Percentiles rank a stretch among this genome's conserved stretches.
Conservation (phyloP, 2,797 vertebrate species). For the Rhynchotus rufescens region DNA sequence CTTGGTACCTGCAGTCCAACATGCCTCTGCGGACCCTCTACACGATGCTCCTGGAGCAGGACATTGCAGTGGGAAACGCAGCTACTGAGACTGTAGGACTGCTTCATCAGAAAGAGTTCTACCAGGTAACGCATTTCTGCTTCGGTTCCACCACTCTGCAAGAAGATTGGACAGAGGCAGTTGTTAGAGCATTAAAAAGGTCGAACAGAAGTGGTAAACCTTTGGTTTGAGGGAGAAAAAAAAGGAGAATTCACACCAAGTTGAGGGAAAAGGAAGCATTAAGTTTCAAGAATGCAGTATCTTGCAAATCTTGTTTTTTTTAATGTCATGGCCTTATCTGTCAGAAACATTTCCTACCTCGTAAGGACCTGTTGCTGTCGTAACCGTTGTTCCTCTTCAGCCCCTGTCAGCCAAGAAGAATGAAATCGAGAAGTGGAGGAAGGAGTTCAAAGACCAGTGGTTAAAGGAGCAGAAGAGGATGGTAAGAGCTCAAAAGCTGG, state of each 20-base stretch:
- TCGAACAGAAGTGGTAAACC: too few species aligned
- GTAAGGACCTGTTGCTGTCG: rapidly evolving
- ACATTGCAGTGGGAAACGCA: conserved; percentile 81
- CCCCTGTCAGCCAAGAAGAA: conserved; percentile 89
- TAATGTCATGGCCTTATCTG: rapidly evolving
- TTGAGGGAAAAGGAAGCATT: not conserved
- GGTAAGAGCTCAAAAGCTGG: conserved; percentile 77
- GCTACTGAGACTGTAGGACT: conserved; percentile 80
- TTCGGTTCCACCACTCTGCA: rapidly evolving
- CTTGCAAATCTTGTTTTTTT: too few species aligned
- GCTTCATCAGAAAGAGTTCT: conserved; percentile 87
- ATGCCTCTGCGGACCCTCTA: conserved; percentile 92
- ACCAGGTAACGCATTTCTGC: conserved; percentile 80
- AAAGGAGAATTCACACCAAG: rapidly evolving
- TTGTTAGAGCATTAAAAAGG: not conserved
- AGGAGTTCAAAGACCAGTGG: conserved; percentile 97
- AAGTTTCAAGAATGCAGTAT: not conserved
- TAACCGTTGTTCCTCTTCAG: conserved; percentile 63
- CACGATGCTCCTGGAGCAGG: conserved; percentile 88
- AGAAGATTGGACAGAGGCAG: not conserved
- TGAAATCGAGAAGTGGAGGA: conserved; percentile 94
- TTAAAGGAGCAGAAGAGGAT: conserved; percentile 87
- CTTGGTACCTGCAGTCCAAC: conserved; percentile 76
- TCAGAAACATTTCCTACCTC: not conserved
- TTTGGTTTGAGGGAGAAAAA: not conserved